A percentile compares a stretch with the other conserved stretches of the same genome.
Conservation (phyloP, 2,888 invertebrate genomes). For the Mellilla xanthometata region DNA sequence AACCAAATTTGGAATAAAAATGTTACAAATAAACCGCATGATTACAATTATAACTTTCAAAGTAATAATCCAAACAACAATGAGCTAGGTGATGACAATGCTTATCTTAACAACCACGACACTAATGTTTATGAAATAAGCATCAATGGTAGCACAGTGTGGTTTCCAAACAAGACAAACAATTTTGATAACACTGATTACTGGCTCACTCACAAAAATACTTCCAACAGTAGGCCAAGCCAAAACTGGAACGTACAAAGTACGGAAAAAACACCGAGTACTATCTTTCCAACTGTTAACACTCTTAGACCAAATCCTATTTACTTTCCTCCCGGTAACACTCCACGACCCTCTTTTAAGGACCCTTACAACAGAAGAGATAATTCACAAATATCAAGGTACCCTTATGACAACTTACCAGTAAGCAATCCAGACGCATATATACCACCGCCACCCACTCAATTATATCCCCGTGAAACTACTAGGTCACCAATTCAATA, state of each 20-base stretch:
- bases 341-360: no score
- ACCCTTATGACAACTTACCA: neutral
- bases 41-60: neutral
- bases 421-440: neutral
- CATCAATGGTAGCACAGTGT: neutral
- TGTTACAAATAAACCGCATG: no score
- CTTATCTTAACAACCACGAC: neutral
- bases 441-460: neutral
- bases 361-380: no score
- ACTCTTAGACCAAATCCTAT: no score
- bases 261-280: neutral
- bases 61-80: neutral
- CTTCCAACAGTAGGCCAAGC: conserved; percentile 9
- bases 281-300: no score
- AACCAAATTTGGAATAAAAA: neutral
- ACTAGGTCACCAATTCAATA: neutral
- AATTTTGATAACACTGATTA: conserved; percentile 8
- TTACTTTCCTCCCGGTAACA: no score
- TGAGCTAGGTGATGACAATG: neutral
- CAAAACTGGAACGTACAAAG: conserved; percentile 20
- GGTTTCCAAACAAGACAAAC: conserved; percentile 6
- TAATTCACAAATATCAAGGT: no score
- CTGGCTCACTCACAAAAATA: conserved; percentile 6
- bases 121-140: neutral
- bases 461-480: neutral